These are phyloP conservation scores for Vicugna pacos DNA, from an alignment of 2,113 vertebrate genomes.

Conservation along the genomic window DNA sequence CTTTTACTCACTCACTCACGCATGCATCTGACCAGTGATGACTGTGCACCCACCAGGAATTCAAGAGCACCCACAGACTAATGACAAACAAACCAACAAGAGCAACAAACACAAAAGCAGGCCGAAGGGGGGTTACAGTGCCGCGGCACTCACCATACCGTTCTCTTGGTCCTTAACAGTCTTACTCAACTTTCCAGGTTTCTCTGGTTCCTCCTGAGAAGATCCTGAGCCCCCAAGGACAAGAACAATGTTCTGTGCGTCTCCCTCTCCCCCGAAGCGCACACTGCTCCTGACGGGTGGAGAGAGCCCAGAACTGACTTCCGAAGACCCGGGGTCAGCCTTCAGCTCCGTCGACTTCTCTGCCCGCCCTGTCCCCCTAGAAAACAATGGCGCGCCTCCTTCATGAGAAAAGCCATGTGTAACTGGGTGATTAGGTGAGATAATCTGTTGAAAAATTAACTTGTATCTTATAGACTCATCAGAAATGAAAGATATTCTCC, in stretches of 20 bases:
- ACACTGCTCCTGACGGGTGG: fast-evolving
- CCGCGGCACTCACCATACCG: fast-evolving
- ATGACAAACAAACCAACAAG: not conserved
- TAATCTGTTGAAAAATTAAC: constrained; percentile 24
- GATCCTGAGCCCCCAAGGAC: not conserved
- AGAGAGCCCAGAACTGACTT: not conserved
- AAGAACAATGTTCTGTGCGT: not conserved
- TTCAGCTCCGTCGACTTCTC: not conserved
- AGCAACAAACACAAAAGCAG: not conserved
- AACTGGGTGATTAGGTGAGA: not conserved
- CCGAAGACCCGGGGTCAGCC: not conserved
- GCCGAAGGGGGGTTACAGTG: fast-evolving
- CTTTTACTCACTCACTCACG: not conserved
- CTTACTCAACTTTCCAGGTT: not conserved
- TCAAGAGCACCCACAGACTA: not conserved
- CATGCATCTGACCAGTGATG: not conserved
- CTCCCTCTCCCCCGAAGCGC: not conserved
- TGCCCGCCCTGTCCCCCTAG: not conserved
- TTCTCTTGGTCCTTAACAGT: not conserved
- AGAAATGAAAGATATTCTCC: not conserved
- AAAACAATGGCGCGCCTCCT: not conserved
- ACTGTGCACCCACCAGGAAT: not conserved
- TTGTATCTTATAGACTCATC: not conserved
- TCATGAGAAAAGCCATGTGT: not conserved
- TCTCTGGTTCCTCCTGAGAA: not conserved